A percentile compares a stretch with the other conserved stretches of the same genome.
Conservation (phyloP, 2,888 invertebrate genomes). For the Chloromyia formosa region DNA sequence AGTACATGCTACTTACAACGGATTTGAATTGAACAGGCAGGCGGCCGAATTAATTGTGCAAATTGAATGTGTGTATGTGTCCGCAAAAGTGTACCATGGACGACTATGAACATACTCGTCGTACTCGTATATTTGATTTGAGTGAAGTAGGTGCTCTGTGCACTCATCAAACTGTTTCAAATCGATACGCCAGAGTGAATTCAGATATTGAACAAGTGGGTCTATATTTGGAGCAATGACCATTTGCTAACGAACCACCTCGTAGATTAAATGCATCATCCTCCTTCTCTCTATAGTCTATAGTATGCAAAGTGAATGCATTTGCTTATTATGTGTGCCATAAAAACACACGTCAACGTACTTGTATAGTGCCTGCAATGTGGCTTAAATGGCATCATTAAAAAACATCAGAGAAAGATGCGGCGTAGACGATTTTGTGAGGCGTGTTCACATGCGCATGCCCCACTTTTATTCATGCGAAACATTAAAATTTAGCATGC, state of each 20-base stretch:
- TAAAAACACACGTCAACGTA: not conserved
- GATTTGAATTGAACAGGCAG: not conserved
- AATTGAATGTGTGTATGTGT: not conserved
- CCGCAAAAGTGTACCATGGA: not conserved
- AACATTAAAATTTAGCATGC: not conserved
- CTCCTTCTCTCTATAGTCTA: too few relatives aligned
- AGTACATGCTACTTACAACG: too few relatives aligned
- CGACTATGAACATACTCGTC: not conserved
- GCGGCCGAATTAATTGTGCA: not conserved
- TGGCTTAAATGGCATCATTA: not conserved
- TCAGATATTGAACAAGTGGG: constrained; percentile 18
- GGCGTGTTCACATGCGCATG: constrained; percentile 12
- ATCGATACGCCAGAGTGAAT: constrained; percentile 25
- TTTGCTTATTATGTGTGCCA: not conserved
- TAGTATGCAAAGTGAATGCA: constrained; percentile 23
- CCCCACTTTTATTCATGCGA: constrained; percentile 14
- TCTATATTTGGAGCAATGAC: constrained; percentile 21
- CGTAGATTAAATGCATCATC: not conserved
- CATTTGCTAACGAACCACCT: not conserved
- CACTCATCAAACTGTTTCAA: constrained; percentile 14
- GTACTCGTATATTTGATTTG: not conserved
- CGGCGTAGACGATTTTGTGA: not conserved
- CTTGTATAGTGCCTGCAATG: not conserved
- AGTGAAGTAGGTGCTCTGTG: not conserved
- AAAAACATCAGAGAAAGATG: not conserved